Evolutionary conservation across 1,140 invertebrate species (phyloP), one percentile per base, ranked within the genome.

Genomic region (Lordiphosa mommai): DNA sequence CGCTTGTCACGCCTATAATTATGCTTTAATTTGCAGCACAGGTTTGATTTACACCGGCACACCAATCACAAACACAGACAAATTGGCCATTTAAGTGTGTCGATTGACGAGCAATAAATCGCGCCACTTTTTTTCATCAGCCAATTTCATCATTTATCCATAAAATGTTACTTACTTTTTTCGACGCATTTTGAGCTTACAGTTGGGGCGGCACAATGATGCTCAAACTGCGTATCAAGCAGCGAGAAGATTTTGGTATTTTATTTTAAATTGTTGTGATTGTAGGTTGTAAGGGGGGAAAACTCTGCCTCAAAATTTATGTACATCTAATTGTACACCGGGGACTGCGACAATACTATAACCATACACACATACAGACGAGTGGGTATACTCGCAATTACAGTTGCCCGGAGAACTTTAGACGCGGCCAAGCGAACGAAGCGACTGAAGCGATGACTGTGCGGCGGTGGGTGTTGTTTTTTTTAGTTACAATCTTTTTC

Each of bases 1-100:
- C 60, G 61, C 73, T 58, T 84, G 79, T 84, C 79, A 84, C 79
- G 79, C 79, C 61, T 69, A 56, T 80, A 85, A 86, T 86, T 86
- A 86, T 86, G 74, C 71, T 68, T 69, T 80, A 80, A 86, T 86
- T 76, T 80, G n/a, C 50, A 67, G 34, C 43, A 49, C 32, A 44
- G 50, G 44, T 80, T 71, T 86, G 80, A 86, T 86, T 86, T 80
- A 86, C 70, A 55, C 32, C 40, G 37, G 9, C 20, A 51, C 59
- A 77, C 49, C 61, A 57, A 48, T 6, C 5, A 47, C 67, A 40
- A 8, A 29, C 16, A 34, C 13, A 66, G 17, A 64, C 38, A 36
- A 48, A 37, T 36, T 59, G 55, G 30, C 41, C 27, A 30, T 13
- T 47, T 46, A 59, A 12, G 16, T 4, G 30, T 8, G 29, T 14